Percentiles rank a stretch among this genome's conserved stretches.
Evolutionary conservation across 2,888 invertebrate species (phyloP).

Genomic region (Pterostichus niger): DNA sequence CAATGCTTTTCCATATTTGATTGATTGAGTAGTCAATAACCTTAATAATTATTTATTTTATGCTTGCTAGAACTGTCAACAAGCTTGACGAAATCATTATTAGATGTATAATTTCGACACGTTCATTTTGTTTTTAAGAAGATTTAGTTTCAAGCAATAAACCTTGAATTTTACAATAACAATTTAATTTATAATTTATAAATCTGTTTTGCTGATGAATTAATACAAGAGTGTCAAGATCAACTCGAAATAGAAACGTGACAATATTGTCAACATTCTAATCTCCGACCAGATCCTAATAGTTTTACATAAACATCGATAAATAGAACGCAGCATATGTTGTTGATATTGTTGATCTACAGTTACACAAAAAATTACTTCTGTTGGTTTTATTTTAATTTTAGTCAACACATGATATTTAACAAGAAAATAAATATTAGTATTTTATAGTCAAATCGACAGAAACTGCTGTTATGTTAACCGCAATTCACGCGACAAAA

Average conservation of each 20-base stretch:
- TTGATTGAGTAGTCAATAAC: too few relatives aligned
- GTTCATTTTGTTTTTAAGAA: background rate
- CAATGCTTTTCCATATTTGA: too few relatives aligned
- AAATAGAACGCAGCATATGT: background rate
- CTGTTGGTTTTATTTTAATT: constrained; percentile 1
- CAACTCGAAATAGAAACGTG: constrained; percentile 11
- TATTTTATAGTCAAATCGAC: too few relatives aligned
- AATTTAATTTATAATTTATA: constrained; percentile 5
- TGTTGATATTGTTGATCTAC: constrained; percentile 7
- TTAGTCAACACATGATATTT: background rate
- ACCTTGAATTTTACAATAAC: constrained; percentile 9
- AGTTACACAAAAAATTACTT: constrained; percentile 3
- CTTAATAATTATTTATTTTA: too few relatives aligned
- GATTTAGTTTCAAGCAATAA: background rate
- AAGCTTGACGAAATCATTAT: too few relatives aligned
- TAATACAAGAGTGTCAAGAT: constrained; percentile 32
- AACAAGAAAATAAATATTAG: too few relatives aligned
- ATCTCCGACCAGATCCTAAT: background rate
- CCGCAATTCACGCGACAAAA: too few relatives aligned
- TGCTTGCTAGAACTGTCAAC: too few relatives aligned
- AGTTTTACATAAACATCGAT: constrained; percentile 14
- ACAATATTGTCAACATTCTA: constrained; percentile 25
- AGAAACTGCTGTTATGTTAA: too few relatives aligned
- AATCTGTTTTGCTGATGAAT: constrained; percentile 20
- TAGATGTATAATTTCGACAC: background rate